Evolutionary conservation across 37 sponge, comb jelly and placozoan species (phyloP), one percentile per base, ranked within the genome.

Genomic region (Hormiphora californensis): DNA sequence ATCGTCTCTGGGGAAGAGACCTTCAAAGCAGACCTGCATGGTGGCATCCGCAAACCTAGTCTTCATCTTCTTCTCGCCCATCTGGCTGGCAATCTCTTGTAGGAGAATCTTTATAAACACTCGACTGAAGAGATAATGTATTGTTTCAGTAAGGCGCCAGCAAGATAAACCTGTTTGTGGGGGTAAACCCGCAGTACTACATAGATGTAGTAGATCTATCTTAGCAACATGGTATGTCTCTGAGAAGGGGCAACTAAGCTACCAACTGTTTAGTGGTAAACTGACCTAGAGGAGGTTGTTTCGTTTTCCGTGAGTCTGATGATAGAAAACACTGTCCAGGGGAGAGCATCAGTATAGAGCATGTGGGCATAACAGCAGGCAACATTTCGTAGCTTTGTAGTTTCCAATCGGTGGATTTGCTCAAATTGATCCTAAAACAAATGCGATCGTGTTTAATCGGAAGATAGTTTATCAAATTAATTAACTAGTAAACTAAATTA

Each of bases 51-150:
- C 91, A 36, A 98, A 88, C 30, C 95, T 87, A 54, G 91, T 90
- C 38, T 93, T 98, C 23, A 98, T 44, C 46, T 92, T 95, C 86
- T 43, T 54, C 44, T 95, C 69, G 9, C 99, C 95, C 95, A 98
- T 92, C 55, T 91, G 93, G 40, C 93, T 95, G 15, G 99, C 85
- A 33, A 98, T 54, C 89, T 98, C 95, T 86, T 98, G 99, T 78
- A 98, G 95, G 30, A 98, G 85, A 67, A 98, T 98, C 95, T 98
- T 98, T 43, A 93, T 89, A 86, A 95, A 98, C 37, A 98, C 95
- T 21, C 99, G 95, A 88, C 99, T 95, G 34, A 0, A 41, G 40
- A 28, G 32, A 40, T 21, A 39, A n/a, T n/a, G n/a, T n/a, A n/a
- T n/a, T n/a, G 17, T 19, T 21, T 53, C 19, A 17, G 54, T 21